Conservation (phyloP, 2,888 invertebrate genomes). For the Thumatha senex region DNA sequence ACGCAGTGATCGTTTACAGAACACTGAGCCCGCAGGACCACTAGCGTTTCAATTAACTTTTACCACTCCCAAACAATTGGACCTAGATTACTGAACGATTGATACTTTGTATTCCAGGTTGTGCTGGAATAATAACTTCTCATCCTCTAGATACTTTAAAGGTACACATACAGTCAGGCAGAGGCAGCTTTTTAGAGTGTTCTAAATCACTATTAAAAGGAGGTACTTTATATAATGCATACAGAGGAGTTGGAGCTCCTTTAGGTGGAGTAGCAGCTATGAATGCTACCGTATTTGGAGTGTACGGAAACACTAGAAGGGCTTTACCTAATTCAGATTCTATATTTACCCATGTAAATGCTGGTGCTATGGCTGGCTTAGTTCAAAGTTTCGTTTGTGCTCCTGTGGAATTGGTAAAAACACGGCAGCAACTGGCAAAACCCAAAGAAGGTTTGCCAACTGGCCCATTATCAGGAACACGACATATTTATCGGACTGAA, state of each 20-base stretch:
- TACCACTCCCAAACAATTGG: too few species aligned
- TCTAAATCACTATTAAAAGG: conserved; percentile 87
- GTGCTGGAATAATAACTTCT: conserved; percentile 94
- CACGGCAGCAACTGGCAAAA: conserved; percentile 90
- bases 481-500: conserved; percentile 83
- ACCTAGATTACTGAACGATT: too few species aligned
- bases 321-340: conserved; percentile 86
- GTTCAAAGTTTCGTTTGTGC: conserved; percentile 93
- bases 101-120: conserved; percentile 83
- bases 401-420: conserved; percentile 96
- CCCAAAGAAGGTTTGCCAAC: conserved; percentile 63
- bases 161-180: conserved; percentile 91
- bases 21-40: too few species aligned
- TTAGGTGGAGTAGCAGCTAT: conserved; percentile 94
- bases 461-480: conserved; percentile 86
- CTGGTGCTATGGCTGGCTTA: conserved; percentile 92
- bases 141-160: conserved; percentile 97
- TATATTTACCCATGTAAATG: conserved; percentile 86
- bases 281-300: conserved; percentile 97
- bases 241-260: conserved; percentile 95
- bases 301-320: conserved; percentile 92
- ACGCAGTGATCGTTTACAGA: too few species aligned
- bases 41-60: too few species aligned
- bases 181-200: conserved; percentile 90
- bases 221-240: conserved; percentile 91